phyloP scores from a whole-genome alignment of 1,140 invertebrate species.

The Monochamus saltuarius region DNA sequence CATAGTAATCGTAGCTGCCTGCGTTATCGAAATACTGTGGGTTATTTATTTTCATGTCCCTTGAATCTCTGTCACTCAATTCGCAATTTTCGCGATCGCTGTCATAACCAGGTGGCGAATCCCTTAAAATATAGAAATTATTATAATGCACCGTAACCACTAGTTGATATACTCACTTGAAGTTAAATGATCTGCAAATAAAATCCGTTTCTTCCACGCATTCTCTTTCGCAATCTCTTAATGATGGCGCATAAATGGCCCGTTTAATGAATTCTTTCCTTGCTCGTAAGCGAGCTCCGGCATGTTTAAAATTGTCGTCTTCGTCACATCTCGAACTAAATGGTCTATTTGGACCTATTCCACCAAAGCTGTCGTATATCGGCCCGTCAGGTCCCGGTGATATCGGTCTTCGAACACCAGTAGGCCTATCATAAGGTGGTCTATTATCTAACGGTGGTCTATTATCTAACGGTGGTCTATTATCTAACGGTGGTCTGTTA shows the following conservation, averaged over 20 bases:
- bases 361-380: conserved; percentile 43
- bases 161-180: conserved; percentile 56
- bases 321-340: conserved; percentile 63
- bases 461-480: conserved; percentile 45
- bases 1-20: conserved; percentile 85
- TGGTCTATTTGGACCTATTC: conserved; percentile 44
- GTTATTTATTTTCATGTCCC: conserved; percentile 81
- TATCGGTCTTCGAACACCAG: conserved; percentile 33
- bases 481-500: conserved; percentile 28
- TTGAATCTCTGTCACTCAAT: conserved; percentile 80
- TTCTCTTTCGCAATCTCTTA: conserved; percentile 78
- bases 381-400: conserved; percentile 50
- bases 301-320: conserved; percentile 74
- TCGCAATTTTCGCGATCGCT: conserved; percentile 83
- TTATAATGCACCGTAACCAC: not conserved
- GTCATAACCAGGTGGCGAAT: conserved; percentile 52
- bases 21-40: conserved; percentile 79
- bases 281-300: conserved; percentile 72
- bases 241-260: conserved; percentile 68
- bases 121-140: conserved; percentile 44
- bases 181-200: conserved; percentile 86
- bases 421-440: conserved; percentile 39
- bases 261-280: conserved; percentile 76
- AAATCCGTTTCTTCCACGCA: conserved; percentile 82
- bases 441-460: conserved; percentile 36